Evolutionary conservation across 2,113 vertebrate genomes (phyloP).

Genomic region (Notechis scutatus): DNA sequence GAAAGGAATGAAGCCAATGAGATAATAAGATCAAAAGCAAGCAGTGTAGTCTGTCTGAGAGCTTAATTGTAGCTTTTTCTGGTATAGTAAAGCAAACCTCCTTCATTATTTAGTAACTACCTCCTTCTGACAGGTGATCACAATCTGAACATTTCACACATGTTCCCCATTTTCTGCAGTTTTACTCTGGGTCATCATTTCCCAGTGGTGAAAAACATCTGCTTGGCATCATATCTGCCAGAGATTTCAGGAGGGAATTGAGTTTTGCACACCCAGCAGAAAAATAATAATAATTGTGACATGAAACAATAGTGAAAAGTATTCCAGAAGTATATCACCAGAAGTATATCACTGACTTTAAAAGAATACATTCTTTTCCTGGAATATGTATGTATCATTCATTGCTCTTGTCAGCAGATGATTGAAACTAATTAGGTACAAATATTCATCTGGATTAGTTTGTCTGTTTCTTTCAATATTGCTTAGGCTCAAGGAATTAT

Average conservation of each 20-base stretch:
- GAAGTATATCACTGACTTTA: background rate
- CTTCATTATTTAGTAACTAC: conserved; percentile 1
- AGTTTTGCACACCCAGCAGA: background rate
- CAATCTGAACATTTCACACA: conserved; percentile 26
- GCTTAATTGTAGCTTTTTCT: conserved; percentile 48
- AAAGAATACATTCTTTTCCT: background rate
- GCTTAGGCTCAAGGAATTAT: background rate
- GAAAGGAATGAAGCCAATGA: conserved; percentile 51
- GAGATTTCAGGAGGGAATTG: conserved; percentile 1
- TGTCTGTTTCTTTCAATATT: background rate
- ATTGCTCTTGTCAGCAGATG: background rate
- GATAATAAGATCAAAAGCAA: conserved; percentile 39
- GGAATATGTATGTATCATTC: background rate
- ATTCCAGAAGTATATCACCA: background rate
- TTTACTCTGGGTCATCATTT: conserved; percentile 43
- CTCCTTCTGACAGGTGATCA: background rate
- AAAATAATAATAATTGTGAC: conserved; percentile 1
- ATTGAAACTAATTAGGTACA: background rate
- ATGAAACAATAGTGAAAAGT: conserved; percentile 14
- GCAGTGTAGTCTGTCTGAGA: conserved; percentile 33
- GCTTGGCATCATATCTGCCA: conserved; percentile 2
- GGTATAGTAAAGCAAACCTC: background rate
- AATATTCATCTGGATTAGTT: background rate
- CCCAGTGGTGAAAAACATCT: conserved; percentile 28
- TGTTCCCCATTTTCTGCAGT: conserved; percentile 28